Evolutionary conservation across 2,113 vertebrate species (phyloP).

Genomic region (Ramphastos sulfuratus): DNA sequence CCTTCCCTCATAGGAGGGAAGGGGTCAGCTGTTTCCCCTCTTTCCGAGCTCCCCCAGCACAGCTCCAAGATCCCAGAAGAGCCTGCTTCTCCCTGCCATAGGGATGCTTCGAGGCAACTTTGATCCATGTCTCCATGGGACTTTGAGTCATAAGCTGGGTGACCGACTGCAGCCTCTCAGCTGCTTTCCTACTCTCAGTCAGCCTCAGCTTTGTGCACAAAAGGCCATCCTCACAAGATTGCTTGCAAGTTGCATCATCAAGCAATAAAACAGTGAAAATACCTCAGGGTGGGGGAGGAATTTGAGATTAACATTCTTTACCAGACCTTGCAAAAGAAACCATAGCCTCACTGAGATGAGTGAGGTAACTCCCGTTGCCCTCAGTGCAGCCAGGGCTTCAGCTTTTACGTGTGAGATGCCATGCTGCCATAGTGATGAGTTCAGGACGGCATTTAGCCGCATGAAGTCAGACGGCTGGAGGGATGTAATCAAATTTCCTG

Average conservation of each 20-base stretch:
- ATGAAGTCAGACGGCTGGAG: not conserved
- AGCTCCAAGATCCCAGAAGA: not conserved
- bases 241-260: constrained; percentile 19
- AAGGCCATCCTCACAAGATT: not conserved
- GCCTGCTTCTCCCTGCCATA: not conserved
- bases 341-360: not conserved
- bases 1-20: not conserved
- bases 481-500: constrained; percentile 39
- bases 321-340: constrained; percentile 31
- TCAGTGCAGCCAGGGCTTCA: not conserved
- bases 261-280: constrained; percentile 50
- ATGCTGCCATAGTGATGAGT: not conserved
- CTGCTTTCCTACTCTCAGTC: not conserved
- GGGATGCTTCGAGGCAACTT: not conserved
- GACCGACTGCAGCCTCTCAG: not conserved
- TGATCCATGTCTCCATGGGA: not conserved
- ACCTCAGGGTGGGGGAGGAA: constrained; percentile 20
- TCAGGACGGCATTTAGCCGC: not conserved
- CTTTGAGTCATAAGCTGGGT: not conserved
- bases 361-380: not conserved
- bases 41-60: not conserved
- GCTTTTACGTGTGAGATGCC: not conserved
- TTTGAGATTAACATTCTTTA: constrained; percentile 41
- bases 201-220: not conserved
- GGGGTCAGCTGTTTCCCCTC: not conserved